A percentile compares a stretch with the other conserved stretches of the same genome.
These are phyloP conservation scores for Chiridota heheva DNA, from an alignment of 35 echinoderm and acorn worm species.

Conservation along the genomic window DNA sequence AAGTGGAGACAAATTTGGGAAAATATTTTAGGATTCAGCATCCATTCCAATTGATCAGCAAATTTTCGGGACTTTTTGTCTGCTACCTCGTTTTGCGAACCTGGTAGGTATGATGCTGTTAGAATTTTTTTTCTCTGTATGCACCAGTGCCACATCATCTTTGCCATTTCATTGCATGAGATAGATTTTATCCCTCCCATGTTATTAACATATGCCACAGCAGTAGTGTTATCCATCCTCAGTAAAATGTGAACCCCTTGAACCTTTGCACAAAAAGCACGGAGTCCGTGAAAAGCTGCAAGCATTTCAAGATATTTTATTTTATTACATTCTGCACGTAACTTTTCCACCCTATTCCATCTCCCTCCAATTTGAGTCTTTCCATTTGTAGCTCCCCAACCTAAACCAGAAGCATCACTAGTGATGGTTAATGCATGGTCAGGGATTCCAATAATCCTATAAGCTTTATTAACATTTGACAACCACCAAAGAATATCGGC, in stretches of 20 bases:
- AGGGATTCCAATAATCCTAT: not conserved
- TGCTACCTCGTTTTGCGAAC: not conserved
- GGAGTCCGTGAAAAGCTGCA: not conserved
- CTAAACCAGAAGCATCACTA: not conserved
- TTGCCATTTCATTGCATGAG: constrained; percentile 19
- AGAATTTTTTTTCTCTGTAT: constrained; percentile 3
- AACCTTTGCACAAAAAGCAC: not conserved
- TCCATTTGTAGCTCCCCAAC: constrained; percentile 37
- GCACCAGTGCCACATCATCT: not conserved
- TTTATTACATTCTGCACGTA: not conserved
- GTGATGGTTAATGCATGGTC: not conserved
- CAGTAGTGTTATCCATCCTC: constrained; percentile 23
- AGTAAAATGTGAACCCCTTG: not conserved
- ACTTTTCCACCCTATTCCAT: not conserved
- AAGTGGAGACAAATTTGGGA: not conserved
- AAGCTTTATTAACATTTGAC: not conserved
- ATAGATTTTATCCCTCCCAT: constrained; percentile 29
- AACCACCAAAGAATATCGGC: constrained; percentile 13
- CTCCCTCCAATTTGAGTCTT: not conserved
- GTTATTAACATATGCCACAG: constrained; percentile 34
- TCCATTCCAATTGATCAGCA: constrained; percentile 34
- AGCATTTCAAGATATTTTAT: constrained; percentile 43
- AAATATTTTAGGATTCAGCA: not conserved
- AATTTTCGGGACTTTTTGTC: constrained; percentile 11
- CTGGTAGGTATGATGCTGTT: constrained; percentile 8